Base-by-base conservation (phyloP, 2,888 invertebrate genomes). In the Andrena praecox region DNA sequence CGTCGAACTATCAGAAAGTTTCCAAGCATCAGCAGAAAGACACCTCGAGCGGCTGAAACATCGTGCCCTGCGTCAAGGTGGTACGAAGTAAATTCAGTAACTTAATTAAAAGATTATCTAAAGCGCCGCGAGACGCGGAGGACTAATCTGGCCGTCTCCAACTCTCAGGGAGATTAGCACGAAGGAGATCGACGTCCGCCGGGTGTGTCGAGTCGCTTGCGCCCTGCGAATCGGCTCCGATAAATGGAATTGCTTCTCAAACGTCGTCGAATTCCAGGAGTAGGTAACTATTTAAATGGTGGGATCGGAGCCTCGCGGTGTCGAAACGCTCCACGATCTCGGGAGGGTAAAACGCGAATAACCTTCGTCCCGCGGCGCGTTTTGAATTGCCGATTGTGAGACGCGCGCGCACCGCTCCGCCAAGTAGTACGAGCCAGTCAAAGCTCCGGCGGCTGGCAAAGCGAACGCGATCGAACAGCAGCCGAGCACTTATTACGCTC, bases 401-500 rank as follows among this genome's bases (percentile, higher is more conserved):
- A 54, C 33, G 24, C 29, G 68, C 60, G 83, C 78, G 63, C 80
- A 78, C 63, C 48, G 7, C 8, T 16, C 6, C 20, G 29, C 29
- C 24, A 10, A 10, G 1, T 20, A 20, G 52, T 20, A 52, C n/a
- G 8, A 27, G 24, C 5, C 78, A 74, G 72, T 59, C 56, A 56
- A 67, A 59, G 56, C 52, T 50, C 62, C 24, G 60, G 66, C 42
- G 69, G 67, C 70, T 73, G 77, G 78, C 69, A 86, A 86, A 76
- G 56, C 69, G 73, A 71, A 60, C 69, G 31, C 52, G 33, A 60
- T 63, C 80, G 63, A 52, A 72, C 63, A 24, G 54, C 64, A 24
- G 70, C 27, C 12, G 50, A 20, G 52, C 67, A 78, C 73, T 86
- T 77, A 80, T 83, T 77, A 75, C 80, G 56, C 64, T 76, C 75